These are phyloP conservation scores for Etheostoma spectabile DNA, from an alignment of 2,113 vertebrate species.

Conservation along the genomic window DNA sequence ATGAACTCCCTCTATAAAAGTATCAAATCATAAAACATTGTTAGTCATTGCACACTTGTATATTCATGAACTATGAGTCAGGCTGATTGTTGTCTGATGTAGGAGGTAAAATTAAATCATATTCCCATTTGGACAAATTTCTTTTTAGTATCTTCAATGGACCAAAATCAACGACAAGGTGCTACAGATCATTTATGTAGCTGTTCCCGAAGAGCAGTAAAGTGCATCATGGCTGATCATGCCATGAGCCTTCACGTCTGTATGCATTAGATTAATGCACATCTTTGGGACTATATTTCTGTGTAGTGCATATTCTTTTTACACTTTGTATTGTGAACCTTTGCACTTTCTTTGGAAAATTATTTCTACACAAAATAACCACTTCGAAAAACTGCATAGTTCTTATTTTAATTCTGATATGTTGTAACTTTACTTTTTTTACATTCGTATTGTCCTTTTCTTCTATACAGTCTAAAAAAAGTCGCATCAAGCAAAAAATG, in stretches of 20 bases:
- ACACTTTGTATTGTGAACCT: no score
- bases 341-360: no score
- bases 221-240: slow-evolving; percentile 4
- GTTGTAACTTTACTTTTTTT: no score
- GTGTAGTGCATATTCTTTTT: no score
- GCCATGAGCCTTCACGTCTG: background rate
- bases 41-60: background rate
- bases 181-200: background rate
- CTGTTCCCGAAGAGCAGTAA: background rate
- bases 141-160: slow-evolving; percentile 30
- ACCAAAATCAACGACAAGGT: background rate
- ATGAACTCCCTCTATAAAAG: background rate
- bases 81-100: background rate
- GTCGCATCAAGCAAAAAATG: no score
- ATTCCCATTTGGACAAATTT: background rate
- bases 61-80: slow-evolving; percentile 24
- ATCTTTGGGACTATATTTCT: no score
- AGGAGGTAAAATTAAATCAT: slow-evolving; percentile 13
- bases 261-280: no score
- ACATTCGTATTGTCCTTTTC: no score
- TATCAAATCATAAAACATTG: background rate
- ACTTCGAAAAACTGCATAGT: no score
- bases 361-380: no score
- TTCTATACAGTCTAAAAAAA: no score
- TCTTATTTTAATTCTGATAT: no score